Percentiles rank a stretch among this genome's conserved stretches.
These are phyloP conservation scores for Zosterops borbonicus DNA, from an alignment of 2,113 vertebrate species.

Conservation along the genomic window DNA sequence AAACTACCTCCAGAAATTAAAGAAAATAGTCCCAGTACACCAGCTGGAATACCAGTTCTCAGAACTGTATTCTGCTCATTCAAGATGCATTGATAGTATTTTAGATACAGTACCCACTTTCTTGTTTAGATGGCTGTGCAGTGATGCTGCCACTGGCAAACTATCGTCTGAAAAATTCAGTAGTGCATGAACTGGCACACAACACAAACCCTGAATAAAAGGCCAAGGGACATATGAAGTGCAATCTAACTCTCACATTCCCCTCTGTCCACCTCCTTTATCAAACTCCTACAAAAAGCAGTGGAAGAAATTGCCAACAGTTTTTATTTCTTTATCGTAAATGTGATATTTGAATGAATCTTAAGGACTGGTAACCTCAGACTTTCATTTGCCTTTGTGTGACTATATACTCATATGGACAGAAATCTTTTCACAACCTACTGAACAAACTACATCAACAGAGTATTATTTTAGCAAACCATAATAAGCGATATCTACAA, in stretches of 20 bases:
- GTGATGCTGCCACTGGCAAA: background rate
- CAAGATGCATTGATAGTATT: background rate
- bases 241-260: background rate
- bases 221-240: fast-evolving
- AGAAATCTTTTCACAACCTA: background rate
- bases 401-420: background rate
- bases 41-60: background rate
- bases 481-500: background rate
- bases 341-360: background rate
- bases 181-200: background rate
- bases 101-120: background rate
- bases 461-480: background rate
- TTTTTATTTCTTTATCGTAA: background rate
- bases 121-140: background rate
- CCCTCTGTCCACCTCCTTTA: background rate
- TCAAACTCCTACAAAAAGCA: background rate
- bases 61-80: background rate
- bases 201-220: background rate
- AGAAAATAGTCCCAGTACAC: background rate
- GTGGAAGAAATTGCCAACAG: background rate
- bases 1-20: background rate
- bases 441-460: background rate
- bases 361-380: background rate
- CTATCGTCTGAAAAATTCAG: background rate
- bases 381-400: background rate